These are phyloP conservation scores for Hoplostethus atlanticus DNA, from an alignment of 2,797 vertebrate species.

Conservation along the genomic window DNA sequence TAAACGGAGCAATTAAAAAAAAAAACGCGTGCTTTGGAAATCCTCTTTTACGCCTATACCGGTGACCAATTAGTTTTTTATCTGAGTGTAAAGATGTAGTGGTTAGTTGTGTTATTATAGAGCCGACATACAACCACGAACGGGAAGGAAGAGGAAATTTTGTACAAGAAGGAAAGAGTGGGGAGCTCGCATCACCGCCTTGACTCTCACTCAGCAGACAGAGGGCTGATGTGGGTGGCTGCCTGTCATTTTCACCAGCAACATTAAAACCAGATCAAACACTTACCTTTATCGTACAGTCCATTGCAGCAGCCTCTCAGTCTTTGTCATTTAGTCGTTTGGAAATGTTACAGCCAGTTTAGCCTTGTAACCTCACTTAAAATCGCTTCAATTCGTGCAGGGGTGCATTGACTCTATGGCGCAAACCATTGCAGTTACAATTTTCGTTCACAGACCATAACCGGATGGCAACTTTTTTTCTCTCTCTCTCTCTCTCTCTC, in stretches of 20 bases:
- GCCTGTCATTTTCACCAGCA: constrained; percentile 66
- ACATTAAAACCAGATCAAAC: constrained; percentile 52
- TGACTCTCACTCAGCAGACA: constrained; percentile 79
- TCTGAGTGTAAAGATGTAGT: constrained; percentile 83
- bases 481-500: constrained; percentile 46
- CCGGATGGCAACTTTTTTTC: constrained; percentile 83
- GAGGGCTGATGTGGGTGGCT: constrained; percentile 79
- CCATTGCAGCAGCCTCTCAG: constrained; percentile 82
- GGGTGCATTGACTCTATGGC: constrained; percentile 81
- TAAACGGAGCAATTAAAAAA: constrained; percentile 21
- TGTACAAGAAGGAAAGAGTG: constrained; percentile 93
- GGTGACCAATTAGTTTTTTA: constrained; percentile 78
- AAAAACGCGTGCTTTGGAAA: constrained; percentile 47
- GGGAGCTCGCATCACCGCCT: constrained; percentile 87
- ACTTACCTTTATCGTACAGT: constrained; percentile 91
- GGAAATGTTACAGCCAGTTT: constrained; percentile 47
- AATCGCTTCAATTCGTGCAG: constrained; percentile 74
- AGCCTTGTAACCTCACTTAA: constrained; percentile 52
- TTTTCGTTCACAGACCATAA: constrained; percentile 82
- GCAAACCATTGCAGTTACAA: constrained; percentile 84
- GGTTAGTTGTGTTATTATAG: constrained; percentile 92
- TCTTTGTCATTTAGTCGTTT: constrained; percentile 82
- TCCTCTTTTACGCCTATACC: constrained; percentile 48
- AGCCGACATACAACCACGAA: constrained; percentile 92
- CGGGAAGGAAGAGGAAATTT: constrained; percentile 95